Evolutionary conservation across 2,113 vertebrate species (phyloP), one percentile per base, ranked within the genome.

Genomic region (Emydura subglobosa): DNA sequence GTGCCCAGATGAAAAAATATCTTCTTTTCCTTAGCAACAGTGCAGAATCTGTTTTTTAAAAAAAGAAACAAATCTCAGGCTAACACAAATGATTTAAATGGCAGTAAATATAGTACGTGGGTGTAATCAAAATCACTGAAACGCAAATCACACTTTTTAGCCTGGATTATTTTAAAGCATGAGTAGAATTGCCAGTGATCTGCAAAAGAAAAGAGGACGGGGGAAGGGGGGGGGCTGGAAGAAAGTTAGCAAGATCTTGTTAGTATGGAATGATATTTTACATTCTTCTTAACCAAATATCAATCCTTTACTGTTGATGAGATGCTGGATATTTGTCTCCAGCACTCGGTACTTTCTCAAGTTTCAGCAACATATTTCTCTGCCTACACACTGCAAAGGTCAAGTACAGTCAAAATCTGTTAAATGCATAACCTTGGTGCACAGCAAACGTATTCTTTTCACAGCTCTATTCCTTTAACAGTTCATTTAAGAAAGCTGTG

Each of bases 31-130:
- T 97, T 95, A 97, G 97, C 97, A 97, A 93, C 94, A 94, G 95
- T 91, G 92, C 76, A 98, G 90, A 91, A 87, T 83, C 17, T 44
- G n/a, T 82, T 82, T 59, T 83, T 84, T 83, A 85, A 95, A 65
- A 50, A 80, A 94, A 95, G 96, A 90, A 94, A 94, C 53, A 87
- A 89, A 96, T 95, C 96, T 96, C 86, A 90, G 95, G 94, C 97
- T 97, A 97, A 97, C 96, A 97, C 74, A 94, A 95, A 94, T 72
- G 79, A 97, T 97, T 98, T 98, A 97, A 98, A 97, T 29, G 49
- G 97, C 97, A 98, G 97, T 97, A 97, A 97, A 98, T 97, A 97
- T 85, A 97, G 95, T 92, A 87, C 10, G 96, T 97, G 97, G 97
- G 98, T 94, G 95, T 97, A 92, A 98, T 98, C 96, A 97, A 97